A percentile compares a stretch with the other conserved stretches of the same genome.
phyloP scores from a whole-genome alignment of 1,140 invertebrate genomes.

The Trigoniulus corallinus region DNA sequence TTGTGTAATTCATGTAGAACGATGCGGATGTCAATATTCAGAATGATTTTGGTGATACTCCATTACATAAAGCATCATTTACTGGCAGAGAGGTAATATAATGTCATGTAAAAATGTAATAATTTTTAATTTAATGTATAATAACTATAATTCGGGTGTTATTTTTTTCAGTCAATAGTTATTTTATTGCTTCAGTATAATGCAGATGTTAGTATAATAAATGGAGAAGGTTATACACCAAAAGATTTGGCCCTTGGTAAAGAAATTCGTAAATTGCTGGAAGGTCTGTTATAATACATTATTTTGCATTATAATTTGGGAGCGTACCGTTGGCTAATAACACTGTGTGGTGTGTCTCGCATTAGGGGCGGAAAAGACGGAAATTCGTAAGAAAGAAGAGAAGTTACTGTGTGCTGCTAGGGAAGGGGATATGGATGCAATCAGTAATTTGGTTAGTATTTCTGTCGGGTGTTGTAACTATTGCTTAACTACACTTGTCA shows the following conservation, averaged over 20 bases:
- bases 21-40: conserved; percentile 29
- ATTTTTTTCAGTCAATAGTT: conserved; percentile 29
- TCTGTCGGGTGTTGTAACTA: neutral
- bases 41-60: conserved; percentile 31
- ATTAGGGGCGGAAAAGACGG: conserved; percentile 37
- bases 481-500: too few relatives aligned
- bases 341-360: neutral
- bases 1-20: conserved; percentile 15
- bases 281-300: conserved; percentile 20
- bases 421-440: conserved; percentile 34
- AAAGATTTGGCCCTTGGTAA: conserved; percentile 34
- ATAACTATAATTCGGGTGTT: conserved; percentile 5
- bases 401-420: conserved; percentile 39
- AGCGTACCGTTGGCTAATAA: too few relatives aligned
- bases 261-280: conserved; percentile 37
- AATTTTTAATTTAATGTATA: neutral
- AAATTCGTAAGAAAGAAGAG: conserved; percentile 30
- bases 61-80: conserved; percentile 33
- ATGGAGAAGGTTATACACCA: conserved; percentile 40
- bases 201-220: conserved; percentile 34
- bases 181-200: conserved; percentile 25
- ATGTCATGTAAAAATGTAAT: neutral
- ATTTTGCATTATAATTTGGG: neutral
- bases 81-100: conserved; percentile 23
- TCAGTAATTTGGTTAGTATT: conserved; percentile 33